Percentiles rank a stretch among this genome's conserved stretches.
Conservation (phyloP, 23 tunicate genomes). For the Botrylloides violaceus region DNA sequence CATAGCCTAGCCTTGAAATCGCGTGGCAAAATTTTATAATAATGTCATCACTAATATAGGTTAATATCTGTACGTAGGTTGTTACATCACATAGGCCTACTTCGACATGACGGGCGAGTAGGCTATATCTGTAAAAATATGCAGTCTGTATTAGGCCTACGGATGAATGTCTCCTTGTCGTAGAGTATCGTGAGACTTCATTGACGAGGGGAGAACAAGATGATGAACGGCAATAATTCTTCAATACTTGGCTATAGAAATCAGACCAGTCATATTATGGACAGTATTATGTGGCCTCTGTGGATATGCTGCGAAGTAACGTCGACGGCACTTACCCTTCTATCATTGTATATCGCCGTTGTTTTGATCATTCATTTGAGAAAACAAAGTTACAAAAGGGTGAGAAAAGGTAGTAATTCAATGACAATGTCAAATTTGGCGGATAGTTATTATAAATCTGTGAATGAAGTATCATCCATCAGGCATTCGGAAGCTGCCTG, state of each 20-base stretch:
- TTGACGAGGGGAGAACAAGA: too few relatives aligned
- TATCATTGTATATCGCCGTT: constrained; percentile 1
- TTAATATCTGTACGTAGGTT: too few relatives aligned
- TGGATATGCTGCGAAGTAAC: constrained; percentile 24
- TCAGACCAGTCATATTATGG: not conserved
- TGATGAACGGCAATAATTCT: too few relatives aligned
- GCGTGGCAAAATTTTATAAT: too few relatives aligned
- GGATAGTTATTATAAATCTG: not conserved
- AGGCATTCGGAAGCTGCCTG: not conserved
- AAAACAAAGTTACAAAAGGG: not conserved
- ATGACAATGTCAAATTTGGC: not conserved
- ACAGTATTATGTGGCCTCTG: not conserved
- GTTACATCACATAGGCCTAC: too few relatives aligned
- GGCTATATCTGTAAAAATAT: too few relatives aligned
- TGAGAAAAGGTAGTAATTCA: not conserved
- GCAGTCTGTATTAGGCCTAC: too few relatives aligned
- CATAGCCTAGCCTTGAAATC: too few relatives aligned
- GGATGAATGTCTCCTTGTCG: too few relatives aligned
- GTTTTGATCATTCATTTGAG: constrained; percentile 1
- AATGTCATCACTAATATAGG: too few relatives aligned
- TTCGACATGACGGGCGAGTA: too few relatives aligned
- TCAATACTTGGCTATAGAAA: not conserved
- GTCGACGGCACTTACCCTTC: not conserved
- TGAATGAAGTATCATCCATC: not conserved
- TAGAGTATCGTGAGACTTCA: too few relatives aligned